A percentile compares a stretch with the other conserved stretches of the same genome.
These are phyloP conservation scores for Anas platyrhynchos DNA, from an alignment of 2,113 vertebrate species.

Conservation along the genomic window DNA sequence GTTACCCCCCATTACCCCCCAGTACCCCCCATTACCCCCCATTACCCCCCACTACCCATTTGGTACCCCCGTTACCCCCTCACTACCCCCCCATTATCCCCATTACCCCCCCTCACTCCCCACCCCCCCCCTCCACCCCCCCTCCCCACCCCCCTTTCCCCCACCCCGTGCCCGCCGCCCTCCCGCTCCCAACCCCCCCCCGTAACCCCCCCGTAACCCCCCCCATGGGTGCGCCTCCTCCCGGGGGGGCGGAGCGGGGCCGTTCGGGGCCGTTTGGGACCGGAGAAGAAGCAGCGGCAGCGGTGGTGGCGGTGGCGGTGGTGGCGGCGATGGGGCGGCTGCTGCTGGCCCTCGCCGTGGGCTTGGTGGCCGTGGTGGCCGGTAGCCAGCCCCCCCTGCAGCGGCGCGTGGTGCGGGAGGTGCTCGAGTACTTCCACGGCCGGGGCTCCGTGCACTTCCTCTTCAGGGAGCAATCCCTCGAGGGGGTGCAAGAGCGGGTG, in stretches of 20 bases:
- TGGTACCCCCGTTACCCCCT: no score
- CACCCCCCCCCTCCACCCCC: no score
- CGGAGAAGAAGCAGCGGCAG: no score
- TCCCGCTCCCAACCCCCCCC: background rate
- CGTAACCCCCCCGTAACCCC: background rate
- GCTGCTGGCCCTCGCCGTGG: background rate
- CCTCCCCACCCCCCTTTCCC: no score
- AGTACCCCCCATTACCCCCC: no score
- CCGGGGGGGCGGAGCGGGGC: background rate
- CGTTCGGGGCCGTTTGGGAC: background rate
- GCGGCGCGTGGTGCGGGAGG: background rate
- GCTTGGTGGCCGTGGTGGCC: background rate
- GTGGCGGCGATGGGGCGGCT: background rate
- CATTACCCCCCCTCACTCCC: no score
- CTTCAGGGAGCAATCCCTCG: conserved; percentile 10
- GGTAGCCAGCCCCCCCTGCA: background rate
- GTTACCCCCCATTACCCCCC: no score
- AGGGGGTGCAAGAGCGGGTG: background rate
- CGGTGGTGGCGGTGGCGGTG: background rate
- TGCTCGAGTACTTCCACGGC: conserved; percentile 43
- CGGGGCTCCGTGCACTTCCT: background rate
- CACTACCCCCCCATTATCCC: no score
- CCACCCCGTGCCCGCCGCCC: no score
- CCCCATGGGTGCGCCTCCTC: background rate
- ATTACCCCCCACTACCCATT: no score